phyloP scores from a whole-genome alignment of 2,797 vertebrate species.

The Lindbergichthys nudifrons region DNA sequence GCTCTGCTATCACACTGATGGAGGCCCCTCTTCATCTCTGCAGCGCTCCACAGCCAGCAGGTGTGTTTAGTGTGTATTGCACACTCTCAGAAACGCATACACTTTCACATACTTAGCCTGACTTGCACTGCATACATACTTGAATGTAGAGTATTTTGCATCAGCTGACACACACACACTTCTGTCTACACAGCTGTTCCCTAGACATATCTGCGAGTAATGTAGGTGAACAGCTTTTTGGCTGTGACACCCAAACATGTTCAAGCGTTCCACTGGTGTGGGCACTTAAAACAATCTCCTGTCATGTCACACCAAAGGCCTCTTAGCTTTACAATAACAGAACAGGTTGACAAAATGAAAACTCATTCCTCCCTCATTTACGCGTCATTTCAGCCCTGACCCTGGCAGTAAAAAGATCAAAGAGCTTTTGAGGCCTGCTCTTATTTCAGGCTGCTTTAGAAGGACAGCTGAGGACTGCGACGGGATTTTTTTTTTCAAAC shows the following conservation, averaged over 20 bases:
- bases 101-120: conserved; percentile 27
- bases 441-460: conserved; percentile 83
- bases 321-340: conserved; percentile 86
- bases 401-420: conserved; percentile 87
- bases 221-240: conserved; percentile 76
- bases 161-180: conserved; percentile 36
- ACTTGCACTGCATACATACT: conserved; percentile 29
- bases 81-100: conserved; percentile 32
- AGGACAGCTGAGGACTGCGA: conserved; percentile 82
- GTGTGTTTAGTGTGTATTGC: conserved; percentile 57
- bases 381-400: conserved; percentile 86
- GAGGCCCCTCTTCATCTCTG: conserved; percentile 70
- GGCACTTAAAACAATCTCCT: conserved; percentile 86
- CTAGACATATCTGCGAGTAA: conserved; percentile 75
- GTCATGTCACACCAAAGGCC: conserved; percentile 81
- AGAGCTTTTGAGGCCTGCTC: conserved; percentile 85
- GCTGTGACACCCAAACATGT: conserved; percentile 81
- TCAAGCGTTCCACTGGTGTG: conserved; percentile 76
- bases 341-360: conserved; percentile 87
- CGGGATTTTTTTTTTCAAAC: conserved; percentile 65
- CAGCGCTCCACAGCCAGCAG: conserved; percentile 69
- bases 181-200: conserved; percentile 78
- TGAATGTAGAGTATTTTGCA: conserved; percentile 21
- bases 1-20: conserved; percentile 62
- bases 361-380: conserved; percentile 88